Conservation (phyloP, 2,113 vertebrate species). For the Glareola pratincola region DNA sequence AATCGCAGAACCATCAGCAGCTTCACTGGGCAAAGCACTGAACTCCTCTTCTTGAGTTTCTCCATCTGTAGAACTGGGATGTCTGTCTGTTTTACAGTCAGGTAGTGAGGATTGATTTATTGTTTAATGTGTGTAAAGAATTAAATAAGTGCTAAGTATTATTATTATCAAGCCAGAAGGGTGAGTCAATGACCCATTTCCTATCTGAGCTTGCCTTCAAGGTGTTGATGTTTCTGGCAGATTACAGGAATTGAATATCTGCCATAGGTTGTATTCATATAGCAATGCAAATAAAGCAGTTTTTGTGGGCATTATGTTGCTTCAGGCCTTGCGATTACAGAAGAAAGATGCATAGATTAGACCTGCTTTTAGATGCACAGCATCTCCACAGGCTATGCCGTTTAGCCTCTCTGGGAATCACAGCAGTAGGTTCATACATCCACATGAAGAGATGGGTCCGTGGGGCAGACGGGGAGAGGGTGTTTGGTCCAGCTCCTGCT, state of each 20-base stretch:
- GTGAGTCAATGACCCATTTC: slow-evolving; percentile 58
- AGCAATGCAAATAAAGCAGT: slow-evolving; percentile 37
- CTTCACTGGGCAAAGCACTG: background rate
- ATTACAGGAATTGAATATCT: slow-evolving; percentile 48
- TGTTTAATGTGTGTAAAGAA: slow-evolving; percentile 59
- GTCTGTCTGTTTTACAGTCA: slow-evolving; percentile 23
- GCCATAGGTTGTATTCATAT: background rate
- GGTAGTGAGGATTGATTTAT: slow-evolving; percentile 49
- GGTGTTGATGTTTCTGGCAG: slow-evolving; percentile 60
- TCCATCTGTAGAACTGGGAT: background rate
- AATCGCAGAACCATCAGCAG: background rate
- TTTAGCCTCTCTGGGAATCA: background rate
- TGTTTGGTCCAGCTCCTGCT: background rate
- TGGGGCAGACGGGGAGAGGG: background rate
- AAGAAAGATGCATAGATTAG: background rate
- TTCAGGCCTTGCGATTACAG: slow-evolving; percentile 18
- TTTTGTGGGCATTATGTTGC: slow-evolving; percentile 9
- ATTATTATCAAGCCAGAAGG: slow-evolving; percentile 57
- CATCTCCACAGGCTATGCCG: background rate
- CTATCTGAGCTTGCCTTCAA: slow-evolving; percentile 60
- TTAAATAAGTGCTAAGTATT: slow-evolving; percentile 56
- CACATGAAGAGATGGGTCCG: background rate
- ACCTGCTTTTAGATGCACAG: background rate
- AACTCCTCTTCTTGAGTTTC: background rate
- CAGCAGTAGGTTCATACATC: background rate